Conservation (phyloP, 2,888 invertebrate genomes). For the Seira musarum region DNA sequence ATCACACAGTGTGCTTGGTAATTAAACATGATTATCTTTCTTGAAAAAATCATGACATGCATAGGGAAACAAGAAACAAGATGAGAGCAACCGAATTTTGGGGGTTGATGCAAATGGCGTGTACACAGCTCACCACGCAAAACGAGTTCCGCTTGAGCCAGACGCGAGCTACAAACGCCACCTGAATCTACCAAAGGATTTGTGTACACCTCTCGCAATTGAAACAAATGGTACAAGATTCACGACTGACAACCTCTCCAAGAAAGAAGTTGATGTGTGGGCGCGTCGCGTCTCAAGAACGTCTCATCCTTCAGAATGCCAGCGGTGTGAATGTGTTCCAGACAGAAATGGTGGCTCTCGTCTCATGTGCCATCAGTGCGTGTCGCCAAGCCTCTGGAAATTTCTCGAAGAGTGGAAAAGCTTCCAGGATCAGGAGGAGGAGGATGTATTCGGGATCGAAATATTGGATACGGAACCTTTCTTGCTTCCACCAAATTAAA, state of each 20-base stretch:
- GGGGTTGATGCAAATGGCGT: slow-evolving; percentile 72
- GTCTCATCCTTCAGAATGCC: slow-evolving; percentile 72
- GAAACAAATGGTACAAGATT: slow-evolving; percentile 73
- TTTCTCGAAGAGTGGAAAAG: slow-evolving; percentile 70
- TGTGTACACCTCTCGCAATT: slow-evolving; percentile 72
- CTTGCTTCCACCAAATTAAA: slow-evolving; percentile 37
- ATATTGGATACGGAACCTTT: slow-evolving; percentile 44
- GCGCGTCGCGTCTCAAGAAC: slow-evolving; percentile 71
- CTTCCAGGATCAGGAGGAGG: slow-evolving; percentile 60
- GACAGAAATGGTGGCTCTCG: slow-evolving; percentile 72
- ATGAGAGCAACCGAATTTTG: slow-evolving; percentile 63
- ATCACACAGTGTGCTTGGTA: not conserved
- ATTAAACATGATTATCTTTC: not conserved
- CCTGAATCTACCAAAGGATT: slow-evolving; percentile 72
- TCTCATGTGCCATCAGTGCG: slow-evolving; percentile 72
- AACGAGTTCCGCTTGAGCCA: slow-evolving; percentile 67
- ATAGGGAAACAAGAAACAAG: slow-evolving; percentile 53
- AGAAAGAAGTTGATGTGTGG: slow-evolving; percentile 72
- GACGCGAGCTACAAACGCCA: slow-evolving; percentile 71
- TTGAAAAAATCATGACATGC: slow-evolving; percentile 7
- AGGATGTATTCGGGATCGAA: slow-evolving; percentile 49
- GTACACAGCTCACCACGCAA: slow-evolving; percentile 71
- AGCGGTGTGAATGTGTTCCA: slow-evolving; percentile 73
- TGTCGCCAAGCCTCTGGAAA: slow-evolving; percentile 70
- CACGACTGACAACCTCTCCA: slow-evolving; percentile 70